Base-by-base conservation (phyloP, 2,797 vertebrate species). In the Microctenopoma steveboyesi region DNA sequence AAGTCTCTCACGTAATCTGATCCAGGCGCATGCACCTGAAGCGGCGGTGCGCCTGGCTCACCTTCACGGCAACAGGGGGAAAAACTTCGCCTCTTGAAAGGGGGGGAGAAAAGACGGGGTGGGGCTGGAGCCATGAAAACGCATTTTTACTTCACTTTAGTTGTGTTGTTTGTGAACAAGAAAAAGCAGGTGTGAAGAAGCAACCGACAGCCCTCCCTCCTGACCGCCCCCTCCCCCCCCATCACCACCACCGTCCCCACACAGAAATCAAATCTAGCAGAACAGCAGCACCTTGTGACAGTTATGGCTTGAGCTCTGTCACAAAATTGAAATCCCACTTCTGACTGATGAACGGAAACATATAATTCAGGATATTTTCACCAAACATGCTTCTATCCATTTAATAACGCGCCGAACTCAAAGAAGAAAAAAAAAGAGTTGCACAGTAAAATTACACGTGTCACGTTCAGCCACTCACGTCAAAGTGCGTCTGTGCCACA, bases 271-370 rank as follows among this genome's bases (percentile, higher is more conserved):
- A 70, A 66, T 40, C 2, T 14, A 70, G 72, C 69, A 72, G 70
- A 81, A 74, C 61, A 81, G 72, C 77, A 80, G 51, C 80, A 82
- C 69, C 62, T 74, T 77, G 80, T 76, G 69, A 79, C 81, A 84
- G 65, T 62, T 76, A 61, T 56, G 76, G 18, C 64, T 74, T 56
- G 46, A 4, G 3, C 52, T n/a, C 40, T 2, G 42, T 30, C 53
- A 13, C 47, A 37, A 42, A 51, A 45, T 60, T 40, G 13, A 33
- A 60, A 61, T 57, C 63, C 59, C 61, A 78, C 59, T 46, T 71
- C 35, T 54, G 27, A 28, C 39, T 46, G 71, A 43, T 42, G 58
- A 72, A 61, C 27, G 9, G 12, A 59, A 65, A 7, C 37, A 72
- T 60, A 62, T 25, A 15, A 16, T 49, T 30, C 33, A 5, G 4